Percentiles rank a stretch among this genome's conserved stretches.
These are phyloP conservation scores for Laterallus jamaicensis DNA, from an alignment of 2,113 vertebrate species.

Conservation along the genomic window DNA sequence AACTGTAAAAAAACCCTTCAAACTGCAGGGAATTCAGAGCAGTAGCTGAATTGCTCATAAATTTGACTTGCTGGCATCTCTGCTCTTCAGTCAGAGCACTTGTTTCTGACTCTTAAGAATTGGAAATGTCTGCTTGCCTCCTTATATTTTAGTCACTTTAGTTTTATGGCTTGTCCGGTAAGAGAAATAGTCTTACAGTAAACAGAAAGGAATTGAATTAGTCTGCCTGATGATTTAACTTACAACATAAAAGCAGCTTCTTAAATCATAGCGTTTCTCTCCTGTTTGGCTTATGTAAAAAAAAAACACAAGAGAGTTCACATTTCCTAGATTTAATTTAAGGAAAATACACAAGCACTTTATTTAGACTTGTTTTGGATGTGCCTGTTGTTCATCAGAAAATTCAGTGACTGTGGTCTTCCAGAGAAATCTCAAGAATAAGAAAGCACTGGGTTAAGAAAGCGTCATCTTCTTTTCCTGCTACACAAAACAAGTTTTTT, in stretches of 20 bases:
- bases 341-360: background rate
- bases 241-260: background rate
- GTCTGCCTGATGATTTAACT: conserved; percentile 36
- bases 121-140: conserved; percentile 23
- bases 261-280: conserved; percentile 2
- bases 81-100: background rate
- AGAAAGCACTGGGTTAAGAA: background rate
- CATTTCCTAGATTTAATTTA: background rate
- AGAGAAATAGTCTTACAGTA: conserved; percentile 32
- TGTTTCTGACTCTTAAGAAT: conserved; percentile 32
- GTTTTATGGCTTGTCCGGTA: conserved; percentile 39
- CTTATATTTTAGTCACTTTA: conserved; percentile 45
- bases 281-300: background rate
- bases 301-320: background rate
- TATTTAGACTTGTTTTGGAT: background rate
- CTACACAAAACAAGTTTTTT: background rate
- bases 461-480: background rate
- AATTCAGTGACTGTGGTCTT: background rate
- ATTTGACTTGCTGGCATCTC: conserved; percentile 23
- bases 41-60: conserved; percentile 49
- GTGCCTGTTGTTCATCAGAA: background rate
- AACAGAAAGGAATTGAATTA: conserved; percentile 48
- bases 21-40: conserved; percentile 47
- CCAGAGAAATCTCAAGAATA: background rate
- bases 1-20: conserved; percentile 25